phyloP scores from a whole-genome alignment of 2,888 invertebrate species.

The Lycophotia porphyrea region DNA sequence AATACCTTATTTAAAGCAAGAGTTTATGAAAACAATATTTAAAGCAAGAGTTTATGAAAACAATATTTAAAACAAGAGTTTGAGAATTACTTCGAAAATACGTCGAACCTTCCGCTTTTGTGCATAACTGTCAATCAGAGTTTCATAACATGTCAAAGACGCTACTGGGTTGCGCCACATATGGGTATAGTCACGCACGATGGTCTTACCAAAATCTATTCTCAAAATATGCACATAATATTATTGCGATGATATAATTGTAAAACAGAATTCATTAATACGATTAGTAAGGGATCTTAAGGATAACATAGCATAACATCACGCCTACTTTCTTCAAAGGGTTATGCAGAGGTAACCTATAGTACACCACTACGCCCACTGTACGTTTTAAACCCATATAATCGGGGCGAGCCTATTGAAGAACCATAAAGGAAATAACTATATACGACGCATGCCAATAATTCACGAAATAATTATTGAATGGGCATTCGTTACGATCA shows the following conservation, averaged over 20 bases:
- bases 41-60: not conserved
- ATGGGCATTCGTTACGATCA: constrained; percentile 13
- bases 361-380: not conserved
- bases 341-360: not conserved
- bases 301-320: not conserved
- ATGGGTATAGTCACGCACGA: constrained; percentile 25
- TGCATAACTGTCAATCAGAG: constrained; percentile 65
- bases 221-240: not conserved
- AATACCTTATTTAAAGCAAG: not conserved
- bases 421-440: not conserved
- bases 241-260: not conserved
- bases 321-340: not conserved
- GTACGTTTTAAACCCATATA: not conserved
- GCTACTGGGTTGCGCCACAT: constrained; percentile 60
- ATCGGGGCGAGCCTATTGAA: not conserved
- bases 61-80: not conserved
- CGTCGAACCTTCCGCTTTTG: constrained; percentile 39
- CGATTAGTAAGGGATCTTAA: not conserved
- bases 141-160: constrained; percentile 65
- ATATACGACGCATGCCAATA: not conserved
- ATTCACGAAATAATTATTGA: not conserved
- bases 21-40: no score
- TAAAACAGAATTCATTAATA: not conserved
- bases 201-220: constrained; percentile 4
- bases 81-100: constrained; percentile 12